These are phyloP conservation scores for Sander vitreus DNA, from an alignment of 2,113 vertebrate genomes.

Conservation along the genomic window DNA sequence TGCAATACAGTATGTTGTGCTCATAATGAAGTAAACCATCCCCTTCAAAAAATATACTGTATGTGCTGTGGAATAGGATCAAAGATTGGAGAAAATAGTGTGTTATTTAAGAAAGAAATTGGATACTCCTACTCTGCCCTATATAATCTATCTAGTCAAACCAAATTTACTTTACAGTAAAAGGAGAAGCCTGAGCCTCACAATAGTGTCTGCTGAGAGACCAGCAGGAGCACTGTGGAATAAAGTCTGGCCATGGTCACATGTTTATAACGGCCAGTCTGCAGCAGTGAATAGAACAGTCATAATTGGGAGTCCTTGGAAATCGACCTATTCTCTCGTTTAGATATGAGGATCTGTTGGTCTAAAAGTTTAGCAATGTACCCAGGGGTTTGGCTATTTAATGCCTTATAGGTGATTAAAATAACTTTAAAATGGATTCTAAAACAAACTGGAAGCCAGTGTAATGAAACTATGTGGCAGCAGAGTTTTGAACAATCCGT, in stretches of 20 bases:
- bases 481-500: background rate
- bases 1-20: background rate
- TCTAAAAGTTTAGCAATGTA: no score
- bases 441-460: background rate
- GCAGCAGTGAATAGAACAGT: no score
- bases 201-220: background rate
- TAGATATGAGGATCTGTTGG: no score
- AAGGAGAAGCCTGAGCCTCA: slow-evolving; percentile 5
- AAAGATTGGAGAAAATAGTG: no score
- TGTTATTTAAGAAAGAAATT: no score
- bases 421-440: background rate
- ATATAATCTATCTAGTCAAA: slow-evolving; percentile 1
- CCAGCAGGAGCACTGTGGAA: no score
- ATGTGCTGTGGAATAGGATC: background rate
- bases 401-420: background rate
- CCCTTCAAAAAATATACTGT: background rate
- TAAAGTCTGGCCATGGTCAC: no score
- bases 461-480: background rate
- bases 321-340: no score
- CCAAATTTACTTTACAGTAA: background rate
- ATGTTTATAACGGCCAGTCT: no score
- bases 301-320: no score
- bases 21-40: background rate
- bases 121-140: background rate
- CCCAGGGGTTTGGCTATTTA: no score